Evolutionary conservation across 2,888 invertebrate genomes (phyloP).

Genomic region (Stratiomys singularior): DNA sequence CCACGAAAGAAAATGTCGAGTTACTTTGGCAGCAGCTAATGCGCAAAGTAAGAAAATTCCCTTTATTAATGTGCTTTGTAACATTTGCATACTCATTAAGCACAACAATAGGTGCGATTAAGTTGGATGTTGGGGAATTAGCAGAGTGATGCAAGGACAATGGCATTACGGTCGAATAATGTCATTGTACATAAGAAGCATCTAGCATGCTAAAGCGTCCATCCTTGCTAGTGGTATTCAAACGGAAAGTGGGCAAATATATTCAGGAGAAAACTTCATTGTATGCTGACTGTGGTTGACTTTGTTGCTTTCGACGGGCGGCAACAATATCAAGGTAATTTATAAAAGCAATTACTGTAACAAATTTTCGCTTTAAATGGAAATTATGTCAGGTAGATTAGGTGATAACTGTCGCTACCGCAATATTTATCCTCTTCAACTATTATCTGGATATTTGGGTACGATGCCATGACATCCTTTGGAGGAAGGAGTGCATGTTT

Average conservation of each 20-base stretch:
- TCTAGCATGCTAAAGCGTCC: background rate
- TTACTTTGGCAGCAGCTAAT: constrained; percentile 31
- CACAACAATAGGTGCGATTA: constrained; percentile 38
- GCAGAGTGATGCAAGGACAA: constrained; percentile 26
- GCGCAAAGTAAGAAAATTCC: constrained; percentile 34
- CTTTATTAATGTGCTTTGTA: constrained; percentile 40
- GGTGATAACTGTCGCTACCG: background rate
- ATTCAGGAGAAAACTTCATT: background rate
- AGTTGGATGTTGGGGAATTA: constrained; percentile 35
- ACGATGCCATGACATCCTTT: no score
- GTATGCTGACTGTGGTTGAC: background rate
- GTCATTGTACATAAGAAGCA: background rate
- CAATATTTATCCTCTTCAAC: background rate
- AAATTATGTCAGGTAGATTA: constrained; percentile 3
- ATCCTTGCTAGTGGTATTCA: background rate
- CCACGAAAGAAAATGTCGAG: constrained; percentile 25
- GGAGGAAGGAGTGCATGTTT: no score
- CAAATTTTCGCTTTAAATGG: background rate
- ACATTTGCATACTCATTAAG: constrained; percentile 43
- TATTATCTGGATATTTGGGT: background rate
- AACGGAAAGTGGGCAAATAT: background rate
- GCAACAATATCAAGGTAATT: background rate
- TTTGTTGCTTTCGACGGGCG: background rate
- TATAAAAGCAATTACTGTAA: constrained; percentile 16
- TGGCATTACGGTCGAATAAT: constrained; percentile 17